Percentiles rank a stretch among this genome's conserved stretches.
phyloP scores from a whole-genome alignment of 2,797 vertebrate genomes.

The Mormyrops attenuatus region DNA sequence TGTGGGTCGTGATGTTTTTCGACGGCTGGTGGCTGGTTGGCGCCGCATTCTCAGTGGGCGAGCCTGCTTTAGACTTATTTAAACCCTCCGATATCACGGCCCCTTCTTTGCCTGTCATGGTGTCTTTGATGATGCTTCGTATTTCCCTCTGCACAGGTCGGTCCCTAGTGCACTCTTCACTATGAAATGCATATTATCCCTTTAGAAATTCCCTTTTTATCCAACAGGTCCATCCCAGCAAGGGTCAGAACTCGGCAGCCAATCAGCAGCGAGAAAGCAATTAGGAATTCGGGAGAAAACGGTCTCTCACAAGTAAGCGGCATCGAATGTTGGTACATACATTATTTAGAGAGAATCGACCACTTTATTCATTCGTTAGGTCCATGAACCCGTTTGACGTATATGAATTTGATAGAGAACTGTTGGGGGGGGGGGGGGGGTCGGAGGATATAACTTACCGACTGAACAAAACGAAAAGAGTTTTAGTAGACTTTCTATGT shows the following conservation, averaged over 20 bases:
- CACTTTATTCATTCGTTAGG: conserved; percentile 9
- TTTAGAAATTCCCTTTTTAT: conserved; percentile 92
- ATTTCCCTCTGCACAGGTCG: conserved; percentile 46
- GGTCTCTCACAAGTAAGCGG: conserved; percentile 37
- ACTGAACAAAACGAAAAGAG: neutral
- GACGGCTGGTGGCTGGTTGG: conserved; percentile 51
- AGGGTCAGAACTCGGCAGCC: conserved; percentile 82
- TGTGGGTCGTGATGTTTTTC: conserved; percentile 57
- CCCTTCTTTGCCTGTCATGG: conserved; percentile 89
- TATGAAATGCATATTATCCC: conserved; percentile 73
- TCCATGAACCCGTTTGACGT: conserved; percentile 12
- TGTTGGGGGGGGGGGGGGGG: neutral
- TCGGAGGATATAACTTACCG: neutral
- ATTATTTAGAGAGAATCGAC: neutral
- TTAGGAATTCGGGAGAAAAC: conserved; percentile 78
- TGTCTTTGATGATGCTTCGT: conserved; percentile 46
- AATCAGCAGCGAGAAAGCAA: conserved; percentile 81
- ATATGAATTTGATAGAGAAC: conserved; percentile 22
- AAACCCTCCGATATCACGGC: conserved; percentile 74
- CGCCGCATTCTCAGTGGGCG: conserved; percentile 50
- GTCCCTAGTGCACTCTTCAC: conserved; percentile 84
- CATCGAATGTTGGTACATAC: conserved; percentile 22
- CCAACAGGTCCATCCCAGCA: conserved; percentile 90
- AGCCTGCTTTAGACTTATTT: conserved; percentile 63
- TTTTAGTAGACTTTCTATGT: neutral